Evolutionary conservation across 2,797 vertebrate species (phyloP).

Genomic region (Enteromius treurensis): DNA sequence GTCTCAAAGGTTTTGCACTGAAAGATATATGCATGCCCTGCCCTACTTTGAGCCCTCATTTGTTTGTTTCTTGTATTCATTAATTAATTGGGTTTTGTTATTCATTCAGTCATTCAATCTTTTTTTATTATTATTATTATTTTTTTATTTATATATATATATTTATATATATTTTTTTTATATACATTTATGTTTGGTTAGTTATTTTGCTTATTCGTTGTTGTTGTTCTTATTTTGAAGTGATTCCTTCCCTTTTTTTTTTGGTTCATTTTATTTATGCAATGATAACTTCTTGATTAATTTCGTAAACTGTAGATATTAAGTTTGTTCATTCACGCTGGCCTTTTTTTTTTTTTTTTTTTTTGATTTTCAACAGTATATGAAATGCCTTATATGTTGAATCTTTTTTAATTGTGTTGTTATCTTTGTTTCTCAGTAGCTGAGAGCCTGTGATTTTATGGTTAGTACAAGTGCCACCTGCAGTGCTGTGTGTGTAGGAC

Average conservation of each 20-base stretch:
- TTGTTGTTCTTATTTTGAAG: neutral
- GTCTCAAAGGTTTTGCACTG: neutral
- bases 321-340: too few relatives aligned
- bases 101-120: neutral
- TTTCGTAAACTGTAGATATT: neutral
- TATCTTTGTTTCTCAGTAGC: conserved; percentile 14
- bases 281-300: neutral
- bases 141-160: too few relatives aligned
- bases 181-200: neutral
- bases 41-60: neutral
- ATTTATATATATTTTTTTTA: too few relatives aligned
- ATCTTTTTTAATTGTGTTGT: neutral
- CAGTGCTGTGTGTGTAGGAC: conserved; percentile 27
- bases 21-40: neutral
- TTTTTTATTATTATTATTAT: too few relatives aligned
- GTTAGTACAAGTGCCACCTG: conserved; percentile 60
- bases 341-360: neutral
- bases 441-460: conserved; percentile 53
- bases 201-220: neutral
- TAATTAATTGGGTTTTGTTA: neutral
- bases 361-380: neutral
- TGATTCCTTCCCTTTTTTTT: too few relatives aligned
- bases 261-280: neutral
- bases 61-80: neutral
- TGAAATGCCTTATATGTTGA: neutral